Percentiles rank a stretch among this genome's conserved stretches.
phyloP scores from a whole-genome alignment of 2,113 vertebrate species.

The Crypturellus undulatus region DNA sequence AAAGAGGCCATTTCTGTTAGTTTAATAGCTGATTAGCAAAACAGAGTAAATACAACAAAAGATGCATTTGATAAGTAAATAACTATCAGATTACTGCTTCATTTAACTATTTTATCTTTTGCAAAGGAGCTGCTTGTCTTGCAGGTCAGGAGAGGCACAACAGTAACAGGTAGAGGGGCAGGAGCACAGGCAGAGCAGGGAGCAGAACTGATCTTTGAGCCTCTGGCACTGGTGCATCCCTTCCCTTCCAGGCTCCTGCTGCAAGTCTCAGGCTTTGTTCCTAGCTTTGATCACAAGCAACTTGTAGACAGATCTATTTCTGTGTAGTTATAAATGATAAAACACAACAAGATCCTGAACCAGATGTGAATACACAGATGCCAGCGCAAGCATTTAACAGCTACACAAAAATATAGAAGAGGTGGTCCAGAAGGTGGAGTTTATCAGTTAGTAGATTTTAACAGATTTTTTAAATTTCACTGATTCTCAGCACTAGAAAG shows the following conservation, averaged over 20 bases:
- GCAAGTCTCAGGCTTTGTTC: not conserved
- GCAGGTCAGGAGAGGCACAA: not conserved
- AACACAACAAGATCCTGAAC: not conserved
- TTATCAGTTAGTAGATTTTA: not conserved
- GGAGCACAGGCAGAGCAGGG: not conserved
- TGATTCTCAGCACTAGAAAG: not conserved
- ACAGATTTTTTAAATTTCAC: not conserved
- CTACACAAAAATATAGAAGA: not conserved
- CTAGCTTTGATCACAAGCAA: not conserved
- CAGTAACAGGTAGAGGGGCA: not conserved
- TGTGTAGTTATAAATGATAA: not conserved
- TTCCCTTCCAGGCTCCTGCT: rapidly evolving
- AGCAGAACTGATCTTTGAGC: not conserved
- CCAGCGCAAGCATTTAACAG: not conserved
- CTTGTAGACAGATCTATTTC: not conserved
- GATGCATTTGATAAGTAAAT: not conserved
- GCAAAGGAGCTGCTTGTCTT: not conserved
- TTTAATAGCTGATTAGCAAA: not conserved
- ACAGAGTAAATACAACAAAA: not conserved
- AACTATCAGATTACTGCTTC: not conserved
- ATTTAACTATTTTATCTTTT: not conserved
- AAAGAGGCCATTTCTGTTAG: not conserved
- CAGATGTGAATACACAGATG: not conserved
- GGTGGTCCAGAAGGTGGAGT: not conserved
- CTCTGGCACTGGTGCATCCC: not conserved